These are phyloP conservation scores for Pogonomyrmex barbatus DNA, from an alignment of 1,140 invertebrate species.

Conservation along the genomic window DNA sequence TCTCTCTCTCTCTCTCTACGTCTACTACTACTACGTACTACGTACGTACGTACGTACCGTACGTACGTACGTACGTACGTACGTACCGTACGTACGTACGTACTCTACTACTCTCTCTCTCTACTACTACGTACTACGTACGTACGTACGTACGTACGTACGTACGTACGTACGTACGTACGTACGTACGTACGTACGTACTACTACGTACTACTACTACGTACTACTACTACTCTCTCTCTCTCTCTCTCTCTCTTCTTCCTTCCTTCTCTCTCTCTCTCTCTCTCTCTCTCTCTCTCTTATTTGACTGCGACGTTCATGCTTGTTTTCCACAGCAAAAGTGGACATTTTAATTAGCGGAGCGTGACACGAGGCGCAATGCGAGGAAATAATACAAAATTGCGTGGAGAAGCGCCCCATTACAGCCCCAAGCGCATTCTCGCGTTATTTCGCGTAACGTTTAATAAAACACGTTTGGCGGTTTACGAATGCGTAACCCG, in stretches of 20 bases:
- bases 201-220: no score
- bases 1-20: neutral
- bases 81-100: no score
- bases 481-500: neutral
- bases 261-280: neutral
- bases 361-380: slow-evolving; percentile 42
- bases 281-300: neutral
- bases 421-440: neutral
- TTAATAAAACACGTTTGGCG: slow-evolving; percentile 22
- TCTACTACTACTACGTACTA: no score
- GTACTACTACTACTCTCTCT: no score
- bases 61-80: no score
- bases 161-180: no score
- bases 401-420: neutral
- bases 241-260: neutral
- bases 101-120: no score
- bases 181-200: no score
- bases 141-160: no score
- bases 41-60: no score
- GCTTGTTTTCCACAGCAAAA: neutral
- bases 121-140: no score
- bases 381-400: slow-evolving; percentile 33
- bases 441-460: slow-evolving; percentile 16
- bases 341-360: slow-evolving; percentile 47
- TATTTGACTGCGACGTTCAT: slow-evolving; percentile 7